Evolutionary conservation across 1,140 invertebrate genomes (phyloP).

Genomic region (Lysiphlebus fabarum): DNA sequence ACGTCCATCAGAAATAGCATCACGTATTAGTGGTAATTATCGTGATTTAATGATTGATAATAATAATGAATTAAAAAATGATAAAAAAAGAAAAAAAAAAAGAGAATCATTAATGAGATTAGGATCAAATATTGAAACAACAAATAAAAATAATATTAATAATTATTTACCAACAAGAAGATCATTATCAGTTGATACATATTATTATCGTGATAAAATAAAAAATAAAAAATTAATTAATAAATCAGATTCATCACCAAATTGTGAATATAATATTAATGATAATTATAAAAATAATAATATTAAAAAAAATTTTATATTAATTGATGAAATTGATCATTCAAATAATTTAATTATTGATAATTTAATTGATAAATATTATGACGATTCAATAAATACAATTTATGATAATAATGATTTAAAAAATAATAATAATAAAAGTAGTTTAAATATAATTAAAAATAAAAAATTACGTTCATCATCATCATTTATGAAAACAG

Average conservation of each 20-base stretch:
- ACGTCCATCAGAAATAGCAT: slow-evolving; percentile 74
- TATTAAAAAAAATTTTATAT: background rate
- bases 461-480: slow-evolving; percentile 55
- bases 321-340: background rate
- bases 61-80: slow-evolving; percentile 38
- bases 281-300: slow-evolving; percentile 22
- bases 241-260: slow-evolving; percentile 37
- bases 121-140: slow-evolving; percentile 26
- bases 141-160: slow-evolving; percentile 17
- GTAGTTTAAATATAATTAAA: slow-evolving; percentile 30
- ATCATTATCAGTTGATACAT: slow-evolving; percentile 36
- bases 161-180: slow-evolving; percentile 31
- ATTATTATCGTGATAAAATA: slow-evolving; percentile 15
- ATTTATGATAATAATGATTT: background rate
- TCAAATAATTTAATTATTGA: background rate
- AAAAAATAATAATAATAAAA: background rate
- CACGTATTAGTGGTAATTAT: slow-evolving; percentile 64
- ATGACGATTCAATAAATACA: background rate
- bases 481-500: slow-evolving; percentile 64
- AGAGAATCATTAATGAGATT: slow-evolving; percentile 34
- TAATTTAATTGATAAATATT: background rate
- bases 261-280: slow-evolving; percentile 26
- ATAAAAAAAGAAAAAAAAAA: slow-evolving; percentile 48
- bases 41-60: slow-evolving; percentile 53
- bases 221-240: slow-evolving; percentile 17